A percentile compares a stretch with the other conserved stretches of the same genome.
Evolutionary conservation across 2,888 invertebrate species (phyloP).

Genomic region (Hymenopus coronatus): DNA sequence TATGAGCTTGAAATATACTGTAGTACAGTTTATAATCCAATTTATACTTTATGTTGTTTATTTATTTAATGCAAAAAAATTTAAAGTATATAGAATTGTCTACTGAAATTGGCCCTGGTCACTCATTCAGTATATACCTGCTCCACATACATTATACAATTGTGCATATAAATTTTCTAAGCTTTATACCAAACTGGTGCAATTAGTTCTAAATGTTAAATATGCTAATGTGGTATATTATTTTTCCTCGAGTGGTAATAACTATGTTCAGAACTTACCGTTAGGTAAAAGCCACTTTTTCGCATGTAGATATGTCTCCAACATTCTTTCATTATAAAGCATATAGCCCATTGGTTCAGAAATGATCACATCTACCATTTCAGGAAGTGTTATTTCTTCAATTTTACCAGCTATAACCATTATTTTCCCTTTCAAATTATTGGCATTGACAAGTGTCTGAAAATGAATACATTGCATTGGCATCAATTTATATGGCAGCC

Average conservation of each 20-base stretch:
- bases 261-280: constrained; percentile 43
- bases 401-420: constrained; percentile 96
- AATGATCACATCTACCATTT: constrained; percentile 93
- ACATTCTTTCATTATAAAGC: constrained; percentile 98
- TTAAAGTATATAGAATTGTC: no score
- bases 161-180: no score
- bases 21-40: no score
- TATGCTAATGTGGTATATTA: not conserved
- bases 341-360: constrained; percentile 99
- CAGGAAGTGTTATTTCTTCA: constrained; percentile 94
- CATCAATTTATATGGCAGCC: not conserved
- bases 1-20: no score
- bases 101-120: no score
- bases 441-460: constrained; percentile 80
- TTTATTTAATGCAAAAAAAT: no score
- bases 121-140: no score
- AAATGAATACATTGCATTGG: constrained; percentile 34
- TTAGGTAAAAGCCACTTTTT: constrained; percentile 93
- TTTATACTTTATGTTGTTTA: no score
- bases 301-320: constrained; percentile 97
- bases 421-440: constrained; percentile 84
- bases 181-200: no score
- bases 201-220: no score
- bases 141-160: no score
- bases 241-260: not conserved